Conservation (phyloP, 2,113 vertebrate species). For the Dicerorhinus sumatrensis region DNA sequence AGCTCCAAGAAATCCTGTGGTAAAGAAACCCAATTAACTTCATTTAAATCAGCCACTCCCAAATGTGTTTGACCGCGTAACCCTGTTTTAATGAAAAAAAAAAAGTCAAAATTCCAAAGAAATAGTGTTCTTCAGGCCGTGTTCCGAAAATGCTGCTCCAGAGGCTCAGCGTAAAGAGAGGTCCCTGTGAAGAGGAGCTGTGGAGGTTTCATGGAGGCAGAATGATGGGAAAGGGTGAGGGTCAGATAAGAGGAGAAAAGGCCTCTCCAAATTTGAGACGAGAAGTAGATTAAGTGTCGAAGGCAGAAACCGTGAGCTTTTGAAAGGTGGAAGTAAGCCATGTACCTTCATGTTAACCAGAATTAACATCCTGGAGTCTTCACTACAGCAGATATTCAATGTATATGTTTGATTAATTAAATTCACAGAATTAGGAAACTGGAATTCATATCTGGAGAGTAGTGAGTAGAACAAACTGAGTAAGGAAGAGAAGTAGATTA, state of each 20-base stretch:
- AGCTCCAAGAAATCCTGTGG: background rate
- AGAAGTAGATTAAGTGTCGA: rapidly evolving
- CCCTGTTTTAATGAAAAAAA: background rate
- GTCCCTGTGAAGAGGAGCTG: rapidly evolving
- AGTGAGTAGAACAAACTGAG: background rate
- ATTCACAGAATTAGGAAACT: background rate
- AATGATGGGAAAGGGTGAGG: rapidly evolving
- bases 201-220: background rate
- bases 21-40: background rate
- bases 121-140: background rate
- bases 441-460: background rate
- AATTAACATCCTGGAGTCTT: no score
- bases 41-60: background rate
- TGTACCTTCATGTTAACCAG: rapidly evolving
- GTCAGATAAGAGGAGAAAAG: no score
- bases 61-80: background rate
- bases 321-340: rapidly evolving
- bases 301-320: no score
- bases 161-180: rapidly evolving
- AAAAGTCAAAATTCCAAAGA: background rate
- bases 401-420: no score
- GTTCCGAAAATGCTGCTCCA: background rate
- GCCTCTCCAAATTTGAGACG: no score
- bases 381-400: no score
- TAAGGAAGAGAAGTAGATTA: rapidly evolving